Base-by-base conservation (phyloP, 1,140 invertebrate species). In the Drosophila novamexicana region DNA sequence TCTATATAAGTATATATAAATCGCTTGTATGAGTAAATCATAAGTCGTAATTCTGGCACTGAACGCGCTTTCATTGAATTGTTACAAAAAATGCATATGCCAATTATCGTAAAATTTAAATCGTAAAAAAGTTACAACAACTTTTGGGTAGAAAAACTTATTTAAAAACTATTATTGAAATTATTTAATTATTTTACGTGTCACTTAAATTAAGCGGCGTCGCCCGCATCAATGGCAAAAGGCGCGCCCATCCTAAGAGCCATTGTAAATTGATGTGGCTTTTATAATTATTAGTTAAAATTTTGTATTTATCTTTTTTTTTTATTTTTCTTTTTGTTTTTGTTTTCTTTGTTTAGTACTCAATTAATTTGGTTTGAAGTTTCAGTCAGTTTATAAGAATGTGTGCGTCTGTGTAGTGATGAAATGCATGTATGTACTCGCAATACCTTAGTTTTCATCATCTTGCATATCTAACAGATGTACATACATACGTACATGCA, bases 131-230 rank as follows among this genome's bases (percentile, higher is more conserved):
- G 80, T 89, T 84, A 89, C 84, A 86, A 82, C 82, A 89, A 77
- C 64, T 74, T 49, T 68, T 53, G 80, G 80, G 84, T 88, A 88
- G 84, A 88, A 88, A 88, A 88, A 88, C 84, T 84, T 89, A 89
- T 88, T 74, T 88, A 89, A 75, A 86, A 86, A 75, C 83, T 86
- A 86, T 89, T 86, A 86, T 83, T 89, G 80, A 88, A 88, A 89
- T 83, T 71, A 79, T 65, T 44, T 57, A 83, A 83, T 78, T 77
- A 84, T 79, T 45, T 81, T 79, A 79, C 37, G 62, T 70, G 32
- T 63, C 59, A 67, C 81, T 83, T 77, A 83, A 67, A 36, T 79
- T 71, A 71, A 70, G 47, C 64, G 52, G 12, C 37, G 37, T 36
- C 29, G 45, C 56, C 39, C n/a, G 36, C 9, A 42, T n/a, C 7